These are phyloP conservation scores for Apamea crenata DNA, from an alignment of 2,888 invertebrate species.

Conservation along the genomic window DNA sequence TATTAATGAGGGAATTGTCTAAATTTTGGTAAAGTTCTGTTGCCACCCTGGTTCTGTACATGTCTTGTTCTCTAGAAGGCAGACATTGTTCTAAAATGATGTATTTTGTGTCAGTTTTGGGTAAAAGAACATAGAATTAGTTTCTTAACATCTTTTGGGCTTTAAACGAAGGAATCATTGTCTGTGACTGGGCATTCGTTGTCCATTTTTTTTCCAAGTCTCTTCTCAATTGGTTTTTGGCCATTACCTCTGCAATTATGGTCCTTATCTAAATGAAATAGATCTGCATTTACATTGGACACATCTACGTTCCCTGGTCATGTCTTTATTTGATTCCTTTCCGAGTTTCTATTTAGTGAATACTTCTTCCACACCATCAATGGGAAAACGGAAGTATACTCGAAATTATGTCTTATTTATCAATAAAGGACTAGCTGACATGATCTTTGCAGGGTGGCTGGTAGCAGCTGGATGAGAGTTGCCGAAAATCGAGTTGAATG, in stretches of 20 bases:
- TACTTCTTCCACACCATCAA: background rate
- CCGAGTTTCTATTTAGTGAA: background rate
- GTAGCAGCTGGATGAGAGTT: no score
- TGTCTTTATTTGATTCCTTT: background rate
- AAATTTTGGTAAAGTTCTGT: constrained; percentile 56
- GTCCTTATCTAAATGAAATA: background rate
- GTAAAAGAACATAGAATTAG: background rate
- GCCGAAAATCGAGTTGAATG: no score
- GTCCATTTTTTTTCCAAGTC: background rate
- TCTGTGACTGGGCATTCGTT: background rate
- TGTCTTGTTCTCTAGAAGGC: constrained; percentile 14
- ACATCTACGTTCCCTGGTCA: background rate
- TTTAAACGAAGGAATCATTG: constrained; percentile 12
- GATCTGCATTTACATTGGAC: background rate
- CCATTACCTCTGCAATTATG: background rate
- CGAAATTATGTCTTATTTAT: background rate
- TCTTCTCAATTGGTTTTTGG: background rate
- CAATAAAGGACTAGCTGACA: background rate
- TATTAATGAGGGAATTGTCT: constrained; percentile 67
- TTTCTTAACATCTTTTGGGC: constrained; percentile 23
- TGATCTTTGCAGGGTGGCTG: no score
- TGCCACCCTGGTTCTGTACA: constrained; percentile 54
- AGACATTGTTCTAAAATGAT: constrained; percentile 36
- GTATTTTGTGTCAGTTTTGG: constrained; percentile 37
- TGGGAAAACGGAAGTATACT: background rate